Evolutionary conservation across 2,797 vertebrate species (phyloP).

Genomic region (Notamacropus eugenii): DNA sequence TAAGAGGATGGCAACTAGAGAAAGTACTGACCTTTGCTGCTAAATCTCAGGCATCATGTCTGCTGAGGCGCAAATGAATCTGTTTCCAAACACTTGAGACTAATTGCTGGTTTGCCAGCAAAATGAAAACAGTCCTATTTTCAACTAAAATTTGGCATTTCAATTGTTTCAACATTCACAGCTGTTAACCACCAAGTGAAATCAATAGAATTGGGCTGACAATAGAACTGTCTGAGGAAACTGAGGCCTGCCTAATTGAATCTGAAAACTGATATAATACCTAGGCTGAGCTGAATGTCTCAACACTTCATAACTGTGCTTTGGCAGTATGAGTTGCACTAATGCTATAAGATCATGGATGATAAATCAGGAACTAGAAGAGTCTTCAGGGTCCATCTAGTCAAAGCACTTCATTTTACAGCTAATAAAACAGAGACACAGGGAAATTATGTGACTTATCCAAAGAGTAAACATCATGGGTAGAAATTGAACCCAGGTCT

Average conservation of each 20-base stretch:
- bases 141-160: neutral
- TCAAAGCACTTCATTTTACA: neutral
- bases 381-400: neutral
- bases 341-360: neutral
- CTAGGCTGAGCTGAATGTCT: neutral
- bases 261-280: neutral
- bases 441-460: neutral
- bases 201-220: neutral
- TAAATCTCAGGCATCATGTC: conserved; percentile 30
- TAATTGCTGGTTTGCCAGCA: conserved; percentile 36
- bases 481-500: neutral
- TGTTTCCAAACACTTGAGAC: conserved; percentile 54
- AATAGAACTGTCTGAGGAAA: conserved; percentile 19
- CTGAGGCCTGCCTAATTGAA: neutral
- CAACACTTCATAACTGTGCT: neutral
- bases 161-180: neutral
- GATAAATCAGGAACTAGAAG: neutral
- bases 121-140: neutral
- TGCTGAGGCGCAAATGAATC: conserved; percentile 34
- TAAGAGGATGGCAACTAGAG: neutral
- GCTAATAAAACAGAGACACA: neutral
- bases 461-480: neutral
- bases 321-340: neutral
- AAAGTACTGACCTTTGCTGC: neutral
- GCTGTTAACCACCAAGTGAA: neutral